Evolutionary conservation across 2,113 vertebrate species (phyloP).

Genomic region (Barbus barbus): DNA sequence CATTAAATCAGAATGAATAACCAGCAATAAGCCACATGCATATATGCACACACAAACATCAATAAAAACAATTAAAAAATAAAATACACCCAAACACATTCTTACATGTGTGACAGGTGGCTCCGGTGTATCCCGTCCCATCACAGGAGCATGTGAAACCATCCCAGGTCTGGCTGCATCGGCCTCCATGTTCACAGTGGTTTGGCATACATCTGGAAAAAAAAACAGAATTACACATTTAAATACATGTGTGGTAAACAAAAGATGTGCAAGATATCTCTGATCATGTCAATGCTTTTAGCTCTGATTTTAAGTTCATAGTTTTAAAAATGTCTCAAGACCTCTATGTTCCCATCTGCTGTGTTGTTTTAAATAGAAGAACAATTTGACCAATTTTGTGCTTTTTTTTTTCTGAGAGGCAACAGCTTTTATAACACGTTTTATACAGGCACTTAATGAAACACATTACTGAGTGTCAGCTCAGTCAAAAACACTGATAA

Average conservation of each 20-base stretch:
- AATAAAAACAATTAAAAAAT: too few species aligned
- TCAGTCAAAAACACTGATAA: neutral
- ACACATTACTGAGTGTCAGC: neutral
- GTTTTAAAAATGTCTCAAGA: neutral
- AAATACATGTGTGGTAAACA: neutral
- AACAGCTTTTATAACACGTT: slow-evolving; percentile 11
- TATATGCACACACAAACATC: neutral
- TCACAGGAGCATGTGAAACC: slow-evolving; percentile 92
- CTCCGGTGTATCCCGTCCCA: slow-evolving; percentile 90
- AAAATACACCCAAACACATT: too few species aligned
- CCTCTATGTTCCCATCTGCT: neutral
- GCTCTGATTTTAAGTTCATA: neutral
- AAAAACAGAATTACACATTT: neutral
- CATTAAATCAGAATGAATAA: neutral
- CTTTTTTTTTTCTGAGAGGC: neutral
- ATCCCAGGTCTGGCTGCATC: slow-evolving; percentile 94
- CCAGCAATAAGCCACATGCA: neutral
- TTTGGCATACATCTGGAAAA: slow-evolving; percentile 92
- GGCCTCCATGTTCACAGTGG: slow-evolving; percentile 93
- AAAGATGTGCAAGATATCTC: too few species aligned
- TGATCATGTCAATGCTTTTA: neutral
- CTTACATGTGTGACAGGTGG: slow-evolving; percentile 97
- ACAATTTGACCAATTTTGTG: neutral
- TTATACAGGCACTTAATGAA: too few species aligned
- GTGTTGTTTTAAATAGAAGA: neutral